Conservation (phyloP, 2,888 invertebrate genomes). For the Lysandra bellargus region DNA sequence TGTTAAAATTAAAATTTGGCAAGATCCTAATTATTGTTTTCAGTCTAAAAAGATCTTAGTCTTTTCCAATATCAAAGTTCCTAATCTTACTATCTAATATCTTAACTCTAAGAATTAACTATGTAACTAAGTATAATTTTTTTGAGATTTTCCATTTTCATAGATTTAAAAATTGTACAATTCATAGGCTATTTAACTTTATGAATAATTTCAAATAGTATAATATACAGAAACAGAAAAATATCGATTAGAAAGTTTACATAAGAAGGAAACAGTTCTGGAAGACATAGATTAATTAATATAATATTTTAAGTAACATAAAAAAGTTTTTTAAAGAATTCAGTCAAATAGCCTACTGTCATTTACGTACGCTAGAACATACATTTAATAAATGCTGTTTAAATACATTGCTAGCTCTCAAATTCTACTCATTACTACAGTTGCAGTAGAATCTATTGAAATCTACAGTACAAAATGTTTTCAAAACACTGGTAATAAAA, state of each 20-base stretch:
- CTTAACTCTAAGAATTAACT: conserved; percentile 31
- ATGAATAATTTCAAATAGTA: not conserved
- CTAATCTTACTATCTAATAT: conserved; percentile 31
- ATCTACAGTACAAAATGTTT: conserved; percentile 1
- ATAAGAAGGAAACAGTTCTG: conserved; percentile 3
- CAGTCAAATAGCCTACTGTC: conserved; percentile 10
- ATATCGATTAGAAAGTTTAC: not conserved
- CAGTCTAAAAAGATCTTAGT: conserved; percentile 49
- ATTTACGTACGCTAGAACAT: conserved; percentile 28
- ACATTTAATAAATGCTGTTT: conserved; percentile 33
- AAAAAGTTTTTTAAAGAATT: not conserved
- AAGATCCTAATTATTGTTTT: conserved; percentile 63
- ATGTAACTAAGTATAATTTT: conserved; percentile 31
- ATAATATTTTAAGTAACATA: not conserved
- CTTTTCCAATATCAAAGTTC: conserved; percentile 31
- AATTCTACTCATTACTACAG: not conserved
- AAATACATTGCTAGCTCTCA: conserved; percentile 21
- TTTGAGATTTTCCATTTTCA: conserved; percentile 31
- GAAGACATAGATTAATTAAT: not conserved
- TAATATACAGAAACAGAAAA: not conserved
- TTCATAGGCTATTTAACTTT: conserved; percentile 3
- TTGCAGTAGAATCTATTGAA: not conserved
- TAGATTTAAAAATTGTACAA: conserved; percentile 37
- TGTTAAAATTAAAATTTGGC: conserved; percentile 51
- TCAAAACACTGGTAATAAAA: conserved; percentile 42